Evolutionary conservation across 2,797 vertebrate species (phyloP).

Genomic region (Paramormyrops hopkinsi): DNA sequence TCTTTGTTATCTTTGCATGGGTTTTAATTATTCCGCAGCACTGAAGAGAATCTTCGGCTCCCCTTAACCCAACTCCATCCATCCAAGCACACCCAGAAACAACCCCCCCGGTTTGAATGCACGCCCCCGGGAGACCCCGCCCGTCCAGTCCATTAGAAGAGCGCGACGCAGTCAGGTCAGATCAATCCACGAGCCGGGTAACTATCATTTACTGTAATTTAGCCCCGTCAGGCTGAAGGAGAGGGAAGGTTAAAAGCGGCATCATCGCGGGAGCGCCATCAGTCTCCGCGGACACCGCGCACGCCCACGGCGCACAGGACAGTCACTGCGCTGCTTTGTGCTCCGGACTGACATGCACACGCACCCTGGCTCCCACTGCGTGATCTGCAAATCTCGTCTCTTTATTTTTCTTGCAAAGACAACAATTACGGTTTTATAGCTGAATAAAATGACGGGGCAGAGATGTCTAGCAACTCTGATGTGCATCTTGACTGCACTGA

Average conservation of each 20-base stretch:
- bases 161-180: constrained; percentile 70
- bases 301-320: constrained; percentile 38
- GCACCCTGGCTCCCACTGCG: not conserved
- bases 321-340: constrained; percentile 39
- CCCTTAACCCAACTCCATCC: constrained; percentile 56
- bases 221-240: constrained; percentile 74
- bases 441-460: not conserved
- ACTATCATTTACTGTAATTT: constrained; percentile 85
- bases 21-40: not conserved
- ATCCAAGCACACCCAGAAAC: constrained; percentile 28
- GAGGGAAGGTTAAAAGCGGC: constrained; percentile 78
- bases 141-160: constrained; percentile 73
- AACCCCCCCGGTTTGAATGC: not conserved
- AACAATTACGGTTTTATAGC: not conserved
- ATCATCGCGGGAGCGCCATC: constrained; percentile 55
- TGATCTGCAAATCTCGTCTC: not conserved
- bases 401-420: not conserved
- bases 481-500: not conserved
- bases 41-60: constrained; percentile 31
- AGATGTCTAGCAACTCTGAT: not conserved
- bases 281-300: constrained; percentile 55
- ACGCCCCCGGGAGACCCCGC: constrained; percentile 63
- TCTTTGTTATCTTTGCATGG: not conserved
- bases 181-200: constrained; percentile 75
- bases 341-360: constrained; percentile 12